Conservation (phyloP, 2,888 invertebrate genomes). For the Papilio protenor region DNA sequence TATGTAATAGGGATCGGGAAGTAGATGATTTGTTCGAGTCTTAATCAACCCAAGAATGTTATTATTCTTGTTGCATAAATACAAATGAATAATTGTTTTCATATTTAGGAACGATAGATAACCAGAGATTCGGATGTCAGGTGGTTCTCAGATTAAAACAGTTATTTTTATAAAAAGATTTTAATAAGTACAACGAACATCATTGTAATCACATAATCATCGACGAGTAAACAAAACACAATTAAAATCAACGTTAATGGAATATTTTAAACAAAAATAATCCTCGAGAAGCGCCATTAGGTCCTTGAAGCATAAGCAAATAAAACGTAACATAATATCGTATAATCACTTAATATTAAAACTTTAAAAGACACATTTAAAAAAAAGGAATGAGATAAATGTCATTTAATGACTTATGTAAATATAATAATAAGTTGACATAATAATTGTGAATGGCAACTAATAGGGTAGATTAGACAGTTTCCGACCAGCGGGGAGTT, state of each 20-base stretch:
- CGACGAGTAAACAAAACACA: not conserved
- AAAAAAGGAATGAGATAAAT: conserved; percentile 9
- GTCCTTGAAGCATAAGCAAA: not conserved
- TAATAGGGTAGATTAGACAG: too few species aligned
- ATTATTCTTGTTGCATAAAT: not conserved
- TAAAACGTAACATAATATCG: not conserved
- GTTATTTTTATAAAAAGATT: not conserved
- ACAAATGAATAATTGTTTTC: not conserved
- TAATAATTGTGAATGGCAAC: conserved; percentile 53
- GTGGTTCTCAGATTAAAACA: not conserved
- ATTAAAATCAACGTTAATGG: not conserved
- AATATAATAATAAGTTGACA: conserved; percentile 42
- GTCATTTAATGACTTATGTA: conserved; percentile 7
- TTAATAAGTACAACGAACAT: conserved; percentile 22
- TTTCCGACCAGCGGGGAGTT: too few species aligned
- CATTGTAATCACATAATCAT: conserved; percentile 28
- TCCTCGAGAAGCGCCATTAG: conserved; percentile 2
- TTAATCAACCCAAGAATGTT: not conserved
- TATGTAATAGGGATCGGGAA: not conserved
- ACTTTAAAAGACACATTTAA: conserved; percentile 2
- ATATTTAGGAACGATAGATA: not conserved
- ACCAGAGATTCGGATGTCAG: not conserved
- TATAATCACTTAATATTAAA: conserved; percentile 10
- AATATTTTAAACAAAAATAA: conserved; percentile 11
- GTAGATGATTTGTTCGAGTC: not conserved